phyloP scores from a whole-genome alignment of 2,113 vertebrate genomes.

The Dasyurus viverrinus region DNA sequence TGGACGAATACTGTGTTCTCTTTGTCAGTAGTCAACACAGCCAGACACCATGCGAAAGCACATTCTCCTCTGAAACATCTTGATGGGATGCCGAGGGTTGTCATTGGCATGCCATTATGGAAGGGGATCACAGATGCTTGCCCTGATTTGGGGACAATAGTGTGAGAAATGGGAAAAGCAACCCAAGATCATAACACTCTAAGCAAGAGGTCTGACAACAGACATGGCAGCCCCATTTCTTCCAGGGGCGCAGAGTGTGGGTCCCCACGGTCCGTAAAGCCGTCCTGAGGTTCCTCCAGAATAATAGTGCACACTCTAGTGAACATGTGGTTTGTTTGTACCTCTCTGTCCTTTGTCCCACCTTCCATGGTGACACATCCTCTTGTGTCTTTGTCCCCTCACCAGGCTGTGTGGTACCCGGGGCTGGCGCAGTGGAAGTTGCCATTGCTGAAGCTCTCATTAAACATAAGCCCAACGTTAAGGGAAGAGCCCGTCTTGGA shows the following conservation, averaged over 20 bases:
- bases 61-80: constrained; percentile 30
- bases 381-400: constrained; percentile 19
- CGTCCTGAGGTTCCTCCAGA: not conserved
- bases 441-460: constrained; percentile 92
- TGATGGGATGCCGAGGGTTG: constrained; percentile 32
- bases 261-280: not conserved
- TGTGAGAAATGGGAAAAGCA: not conserved
- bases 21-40: constrained; percentile 50
- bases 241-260: not conserved
- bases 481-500: constrained; percentile 95
- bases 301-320: not conserved
- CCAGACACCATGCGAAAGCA: constrained; percentile 60
- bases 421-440: constrained; percentile 94
- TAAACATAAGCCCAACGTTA: constrained; percentile 92
- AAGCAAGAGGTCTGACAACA: not conserved
- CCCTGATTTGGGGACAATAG: not conserved
- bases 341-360: not conserved
- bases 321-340: not conserved
- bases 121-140: constrained; percentile 33
- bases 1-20: constrained; percentile 52
- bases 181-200: not conserved
- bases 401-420: constrained; percentile 92
- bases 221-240: not conserved
- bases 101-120: constrained; percentile 6
- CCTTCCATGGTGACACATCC: rapidly evolving